Percentiles rank a stretch among this genome's conserved stretches.
phyloP scores from a whole-genome alignment of 2,113 vertebrate genomes.

The Dasypus novemcinctus region DNA sequence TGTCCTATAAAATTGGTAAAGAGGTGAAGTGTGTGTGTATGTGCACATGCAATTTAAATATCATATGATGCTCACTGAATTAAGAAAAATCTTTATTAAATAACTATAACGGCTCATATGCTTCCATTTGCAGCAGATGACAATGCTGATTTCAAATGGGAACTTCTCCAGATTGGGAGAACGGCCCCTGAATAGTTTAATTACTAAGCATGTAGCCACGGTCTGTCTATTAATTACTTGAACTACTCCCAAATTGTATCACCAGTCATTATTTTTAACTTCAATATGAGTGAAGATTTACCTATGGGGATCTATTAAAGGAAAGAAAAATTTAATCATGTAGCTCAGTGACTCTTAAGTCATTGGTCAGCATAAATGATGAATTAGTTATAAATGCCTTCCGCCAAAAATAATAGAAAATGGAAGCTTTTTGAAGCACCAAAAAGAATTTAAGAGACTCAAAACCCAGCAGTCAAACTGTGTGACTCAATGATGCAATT shows the following conservation, averaged over 20 bases:
- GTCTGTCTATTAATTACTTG: conserved; percentile 63
- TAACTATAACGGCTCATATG: background rate
- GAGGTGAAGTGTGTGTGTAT: background rate
- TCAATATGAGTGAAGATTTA: conserved; percentile 64
- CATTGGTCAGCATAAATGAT: conserved; percentile 18
- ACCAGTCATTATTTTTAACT: conserved; percentile 65
- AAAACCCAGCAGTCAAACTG: background rate
- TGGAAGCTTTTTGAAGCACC: background rate
- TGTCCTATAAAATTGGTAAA: conserved; percentile 6
- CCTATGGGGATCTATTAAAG: conserved; percentile 55
- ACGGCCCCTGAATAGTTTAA: conserved; percentile 58
- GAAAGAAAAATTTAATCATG: conserved; percentile 48
- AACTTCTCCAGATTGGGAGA: conserved; percentile 45
- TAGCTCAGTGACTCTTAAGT: conserved; percentile 34
- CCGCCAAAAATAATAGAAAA: background rate
- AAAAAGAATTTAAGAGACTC: background rate
- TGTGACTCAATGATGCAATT: background rate
- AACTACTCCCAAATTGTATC: conserved; percentile 58
- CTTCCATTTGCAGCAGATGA: background rate
- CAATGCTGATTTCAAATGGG: conserved; percentile 37
- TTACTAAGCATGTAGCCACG: conserved; percentile 30
- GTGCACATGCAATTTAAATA: background rate
- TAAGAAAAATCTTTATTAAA: background rate
- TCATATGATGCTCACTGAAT: background rate
- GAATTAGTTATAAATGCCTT: conserved; percentile 14